Percentiles rank a stretch among this genome's conserved stretches.
Evolutionary conservation across 1,140 invertebrate species (phyloP).

Genomic region (Zeugodacus cucurbitae): DNA sequence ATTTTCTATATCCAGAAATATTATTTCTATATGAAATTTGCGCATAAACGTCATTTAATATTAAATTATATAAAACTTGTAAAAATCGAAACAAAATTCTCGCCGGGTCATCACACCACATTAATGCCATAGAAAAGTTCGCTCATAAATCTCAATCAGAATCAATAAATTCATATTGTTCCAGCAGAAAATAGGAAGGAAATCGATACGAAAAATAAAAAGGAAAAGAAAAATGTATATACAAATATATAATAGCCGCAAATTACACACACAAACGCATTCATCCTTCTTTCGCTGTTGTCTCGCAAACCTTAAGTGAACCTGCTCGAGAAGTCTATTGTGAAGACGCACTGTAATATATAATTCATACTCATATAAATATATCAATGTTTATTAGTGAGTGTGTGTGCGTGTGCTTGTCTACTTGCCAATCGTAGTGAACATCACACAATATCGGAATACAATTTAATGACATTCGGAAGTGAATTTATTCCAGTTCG

Average conservation of each 20-base stretch:
- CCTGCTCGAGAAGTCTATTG: neutral
- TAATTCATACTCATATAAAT: neutral
- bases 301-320: neutral
- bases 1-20: too few relatives aligned
- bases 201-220: neutral
- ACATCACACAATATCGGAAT: conserved; percentile 55
- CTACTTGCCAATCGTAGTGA: neutral
- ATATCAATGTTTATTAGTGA: neutral
- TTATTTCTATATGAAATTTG: too few relatives aligned
- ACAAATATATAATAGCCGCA: neutral
- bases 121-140: neutral
- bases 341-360: neutral
- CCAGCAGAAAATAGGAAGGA: neutral
- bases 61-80: too few relatives aligned
- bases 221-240: neutral
- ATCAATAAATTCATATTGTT: conserved; percentile 18
- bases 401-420: neutral
- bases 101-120: too few relatives aligned
- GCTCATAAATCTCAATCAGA: conserved; percentile 21
- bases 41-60: too few relatives aligned
- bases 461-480: conserved; percentile 66
- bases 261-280: neutral
- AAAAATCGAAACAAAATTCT: too few relatives aligned
- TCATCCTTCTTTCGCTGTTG: neutral
- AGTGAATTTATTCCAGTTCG: conserved; percentile 65